Base-by-base conservation (phyloP, 1,140 invertebrate species). In the Zaprionus capensis region DNA sequence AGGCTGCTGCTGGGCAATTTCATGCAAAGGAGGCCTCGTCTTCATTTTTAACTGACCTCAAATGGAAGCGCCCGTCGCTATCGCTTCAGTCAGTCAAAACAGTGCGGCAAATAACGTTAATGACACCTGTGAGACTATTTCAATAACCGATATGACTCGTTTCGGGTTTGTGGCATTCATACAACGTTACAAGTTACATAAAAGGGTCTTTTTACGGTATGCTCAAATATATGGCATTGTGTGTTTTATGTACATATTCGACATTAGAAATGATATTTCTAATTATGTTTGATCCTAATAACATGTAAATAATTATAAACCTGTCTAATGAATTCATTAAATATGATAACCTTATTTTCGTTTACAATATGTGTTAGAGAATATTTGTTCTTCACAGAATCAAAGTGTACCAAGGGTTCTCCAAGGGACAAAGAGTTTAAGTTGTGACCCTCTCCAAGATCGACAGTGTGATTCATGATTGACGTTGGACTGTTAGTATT, bases 121-220 rank as follows among this genome's bases (percentile, higher is more conserved):
- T 85, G 81, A 82, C 85, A 90, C 82, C 85, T 85, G 86, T 73
- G 85, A 90, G 85, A 90, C 85, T 82, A 82, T 90, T 90, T 90
- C 85, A 91, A 90, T 85, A 90, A 90, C 85, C 85, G 71, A 90
- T 85, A 75, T 91, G 73, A 77, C 71, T 68, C 79, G 71, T 80
- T 85, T 90, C 41, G 58, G 78, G 76, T 58, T 72, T 68, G 66
- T 31, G 71, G 63, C 66, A 36, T 59, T 12, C 26, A 44, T 44
- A 6, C 64, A 58, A 41, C 36, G 31, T 56, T 46, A 46, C 63
- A 64, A 64, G 63, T 61, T 71, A 86, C 14, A 46, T 3, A 15
- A 15, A 14, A 38, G 12, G 4, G 14, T 5, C 1, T 38, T 34
- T 34, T 11, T 11, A 34, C 9, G 31, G 9, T 34, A 34, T 11